These are phyloP conservation scores for Argyresthia albistria DNA, from an alignment of 2,888 invertebrate genomes.

Conservation along the genomic window DNA sequence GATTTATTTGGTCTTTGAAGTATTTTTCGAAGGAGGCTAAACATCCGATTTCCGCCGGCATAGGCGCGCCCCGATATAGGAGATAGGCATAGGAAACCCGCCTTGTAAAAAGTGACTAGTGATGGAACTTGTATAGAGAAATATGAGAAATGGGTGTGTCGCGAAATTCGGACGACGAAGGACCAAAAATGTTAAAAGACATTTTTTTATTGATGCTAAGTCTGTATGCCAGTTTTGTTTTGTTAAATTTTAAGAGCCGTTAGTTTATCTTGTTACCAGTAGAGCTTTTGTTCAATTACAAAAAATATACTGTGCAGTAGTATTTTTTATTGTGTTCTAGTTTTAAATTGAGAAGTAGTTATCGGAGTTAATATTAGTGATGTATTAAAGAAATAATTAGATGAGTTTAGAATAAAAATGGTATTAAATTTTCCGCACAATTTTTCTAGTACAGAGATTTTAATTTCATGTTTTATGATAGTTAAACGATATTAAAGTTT, in stretches of 20 bases:
- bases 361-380: neutral
- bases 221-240: neutral
- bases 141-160: constrained; percentile 11
- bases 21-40: too few relatives aligned
- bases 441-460: neutral
- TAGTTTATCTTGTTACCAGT: neutral
- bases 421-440: neutral
- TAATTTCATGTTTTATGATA: too few relatives aligned
- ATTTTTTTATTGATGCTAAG: neutral
- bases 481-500: too few relatives aligned
- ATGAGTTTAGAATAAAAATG: neutral
- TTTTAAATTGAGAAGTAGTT: neutral
- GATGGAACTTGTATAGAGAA: constrained; percentile 34
- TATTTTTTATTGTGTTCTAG: neutral
- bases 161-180: constrained; percentile 29
- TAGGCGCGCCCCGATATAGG: neutral
- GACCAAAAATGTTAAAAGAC: constrained; percentile 35
- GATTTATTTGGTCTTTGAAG: too few relatives aligned
- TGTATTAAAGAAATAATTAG: neutral
- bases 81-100: neutral
- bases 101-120: constrained; percentile 2
- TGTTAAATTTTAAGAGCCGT: neutral
- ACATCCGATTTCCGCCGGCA: too few relatives aligned
- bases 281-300: neutral
- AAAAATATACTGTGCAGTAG: neutral